These are phyloP conservation scores for Nestor notabilis DNA, from an alignment of 2,113 vertebrate genomes.

Conservation along the genomic window DNA sequence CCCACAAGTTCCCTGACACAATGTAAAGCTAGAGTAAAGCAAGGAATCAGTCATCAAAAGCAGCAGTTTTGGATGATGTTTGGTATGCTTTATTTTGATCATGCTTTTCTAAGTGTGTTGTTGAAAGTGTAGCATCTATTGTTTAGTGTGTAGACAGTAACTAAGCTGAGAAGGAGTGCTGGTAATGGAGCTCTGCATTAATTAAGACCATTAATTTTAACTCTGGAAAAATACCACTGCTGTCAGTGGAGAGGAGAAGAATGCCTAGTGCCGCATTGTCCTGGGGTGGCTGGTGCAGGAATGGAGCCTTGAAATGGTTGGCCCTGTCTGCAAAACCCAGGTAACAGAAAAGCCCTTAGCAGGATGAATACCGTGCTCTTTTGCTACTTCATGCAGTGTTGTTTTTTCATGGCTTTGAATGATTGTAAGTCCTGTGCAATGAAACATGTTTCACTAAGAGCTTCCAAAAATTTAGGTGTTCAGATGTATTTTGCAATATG, in stretches of 20 bases:
- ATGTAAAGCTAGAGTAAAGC: neutral
- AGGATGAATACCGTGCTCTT: neutral
- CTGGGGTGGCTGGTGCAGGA: rapidly evolving
- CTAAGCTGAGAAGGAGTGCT: neutral
- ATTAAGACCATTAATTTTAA: neutral
- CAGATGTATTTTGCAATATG: neutral
- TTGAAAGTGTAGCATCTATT: neutral
- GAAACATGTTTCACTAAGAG: neutral
- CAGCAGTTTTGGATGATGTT: neutral
- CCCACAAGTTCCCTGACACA: neutral
- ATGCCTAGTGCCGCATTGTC: rapidly evolving
- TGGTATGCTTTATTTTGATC: neutral
- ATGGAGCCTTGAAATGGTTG: neutral
- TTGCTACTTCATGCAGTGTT: neutral
- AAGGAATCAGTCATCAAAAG: neutral
- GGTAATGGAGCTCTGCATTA: neutral
- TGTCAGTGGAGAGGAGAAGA: neutral
- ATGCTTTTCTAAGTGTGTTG: neutral
- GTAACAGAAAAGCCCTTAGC: neutral
- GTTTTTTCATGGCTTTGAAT: neutral
- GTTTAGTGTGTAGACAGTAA: neutral
- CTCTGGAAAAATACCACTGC: neutral
- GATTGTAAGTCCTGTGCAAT: neutral
- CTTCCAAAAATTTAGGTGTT: neutral
- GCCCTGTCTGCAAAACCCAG: neutral